Evolutionary conservation across 1,140 invertebrate genomes (phyloP).

Genomic region (Drosophila dunni): DNA sequence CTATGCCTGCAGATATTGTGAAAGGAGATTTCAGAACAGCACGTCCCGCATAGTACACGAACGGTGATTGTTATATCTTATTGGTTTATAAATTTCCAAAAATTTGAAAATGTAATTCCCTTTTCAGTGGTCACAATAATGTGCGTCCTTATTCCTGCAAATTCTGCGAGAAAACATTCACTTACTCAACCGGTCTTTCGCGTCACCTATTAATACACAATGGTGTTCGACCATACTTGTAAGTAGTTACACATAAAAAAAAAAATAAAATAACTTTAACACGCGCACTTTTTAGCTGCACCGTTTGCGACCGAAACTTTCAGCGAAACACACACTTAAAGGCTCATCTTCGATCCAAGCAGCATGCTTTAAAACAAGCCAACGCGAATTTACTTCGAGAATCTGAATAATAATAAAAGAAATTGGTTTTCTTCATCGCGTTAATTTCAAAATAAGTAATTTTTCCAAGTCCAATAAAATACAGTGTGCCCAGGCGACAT

Average conservation of each 20-base stretch:
- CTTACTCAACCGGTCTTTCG: conserved; percentile 55
- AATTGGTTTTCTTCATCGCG: too few relatives aligned
- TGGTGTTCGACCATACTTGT: conserved; percentile 54
- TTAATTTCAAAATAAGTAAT: neutral
- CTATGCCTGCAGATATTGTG: conserved; percentile 61
- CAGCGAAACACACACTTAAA: conserved; percentile 68
- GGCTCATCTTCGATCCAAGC: conserved; percentile 60
- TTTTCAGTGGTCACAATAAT: conserved; percentile 60
- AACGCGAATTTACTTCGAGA: conserved; percentile 9
- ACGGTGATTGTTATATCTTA: conserved; percentile 36
- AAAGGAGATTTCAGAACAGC: conserved; percentile 64
- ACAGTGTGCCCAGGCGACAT: too few relatives aligned
- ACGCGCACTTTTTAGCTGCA: conserved; percentile 35
- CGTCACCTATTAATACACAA: conserved; percentile 66
- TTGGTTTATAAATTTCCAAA: neutral
- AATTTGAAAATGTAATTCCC: neutral
- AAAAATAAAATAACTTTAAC: neutral
- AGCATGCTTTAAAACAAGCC: conserved; percentile 31
- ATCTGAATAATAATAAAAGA: conserved; percentile 4
- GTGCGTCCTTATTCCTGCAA: conserved; percentile 52
- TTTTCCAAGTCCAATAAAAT: neutral
- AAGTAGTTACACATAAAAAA: conserved; percentile 20
- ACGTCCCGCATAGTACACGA: conserved; percentile 63
- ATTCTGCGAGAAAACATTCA: conserved; percentile 58
- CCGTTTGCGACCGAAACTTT: conserved; percentile 58